A percentile compares a stretch with the other conserved stretches of the same genome.
Evolutionary conservation across 2,888 invertebrate genomes (phyloP).

Genomic region (Crioceris asparagi): DNA sequence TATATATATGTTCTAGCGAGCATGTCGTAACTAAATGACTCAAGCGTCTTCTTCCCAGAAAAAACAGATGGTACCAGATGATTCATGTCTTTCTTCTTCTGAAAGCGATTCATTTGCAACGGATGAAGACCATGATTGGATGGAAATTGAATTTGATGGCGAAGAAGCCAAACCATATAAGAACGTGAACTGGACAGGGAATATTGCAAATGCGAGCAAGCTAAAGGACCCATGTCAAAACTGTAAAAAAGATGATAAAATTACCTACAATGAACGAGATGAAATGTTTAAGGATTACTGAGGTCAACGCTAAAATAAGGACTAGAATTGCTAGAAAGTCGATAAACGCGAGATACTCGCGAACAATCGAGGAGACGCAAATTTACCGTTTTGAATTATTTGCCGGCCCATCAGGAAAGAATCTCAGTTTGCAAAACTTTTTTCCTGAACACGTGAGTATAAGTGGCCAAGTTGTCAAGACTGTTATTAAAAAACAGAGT

Average conservation of each 20-base stretch:
- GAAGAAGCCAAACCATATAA: constrained; percentile 5
- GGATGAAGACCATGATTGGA: no score
- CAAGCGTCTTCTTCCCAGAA: no score
- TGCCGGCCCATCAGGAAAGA: no score
- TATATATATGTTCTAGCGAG: no score
- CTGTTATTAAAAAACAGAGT: constrained; percentile 4
- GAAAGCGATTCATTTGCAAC: no score
- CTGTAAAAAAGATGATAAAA: constrained; percentile 2
- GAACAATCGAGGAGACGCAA: neutral
- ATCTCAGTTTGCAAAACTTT: constrained; percentile 7
- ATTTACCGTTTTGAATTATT: constrained; percentile 1
- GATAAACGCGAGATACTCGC: neutral
- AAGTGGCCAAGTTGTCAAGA: constrained; percentile 4
- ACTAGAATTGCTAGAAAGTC: no score
- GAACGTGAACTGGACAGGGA: constrained; percentile 6
- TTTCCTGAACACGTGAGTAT: constrained; percentile 7
- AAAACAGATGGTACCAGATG: no score
- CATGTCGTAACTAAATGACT: no score
- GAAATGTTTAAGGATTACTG: constrained; percentile 3
- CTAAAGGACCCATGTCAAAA: constrained; percentile 4
- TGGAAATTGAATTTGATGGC: no score
- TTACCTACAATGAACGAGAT: neutral
- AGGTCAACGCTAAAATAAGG: neutral
- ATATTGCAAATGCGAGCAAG: neutral
- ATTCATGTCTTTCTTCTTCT: no score